A percentile compares a stretch with the other conserved stretches of the same genome.
Evolutionary conservation across 2,888 invertebrate species (phyloP).

Genomic region (Podabrus alpinus): DNA sequence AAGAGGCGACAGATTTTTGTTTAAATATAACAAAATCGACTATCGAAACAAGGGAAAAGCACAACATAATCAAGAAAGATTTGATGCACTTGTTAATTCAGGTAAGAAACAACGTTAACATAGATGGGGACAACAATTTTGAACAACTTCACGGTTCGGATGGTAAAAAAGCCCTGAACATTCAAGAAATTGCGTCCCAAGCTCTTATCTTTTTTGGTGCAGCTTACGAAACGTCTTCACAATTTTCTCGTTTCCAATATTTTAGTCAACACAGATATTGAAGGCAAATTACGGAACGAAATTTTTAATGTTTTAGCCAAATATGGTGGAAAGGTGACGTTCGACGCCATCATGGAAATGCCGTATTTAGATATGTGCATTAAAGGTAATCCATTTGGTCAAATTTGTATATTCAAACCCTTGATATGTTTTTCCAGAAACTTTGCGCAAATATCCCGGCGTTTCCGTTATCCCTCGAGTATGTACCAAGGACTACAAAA

Average conservation of each 20-base stretch:
- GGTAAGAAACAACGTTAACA: neutral
- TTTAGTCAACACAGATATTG: slow-evolving; percentile 55
- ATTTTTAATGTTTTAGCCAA: slow-evolving; percentile 49
- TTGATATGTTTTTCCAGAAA: neutral
- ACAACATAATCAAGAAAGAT: slow-evolving; percentile 2
- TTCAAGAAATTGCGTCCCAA: slow-evolving; percentile 36
- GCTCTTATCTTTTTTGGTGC: slow-evolving; percentile 43
- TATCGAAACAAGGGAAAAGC: neutral
- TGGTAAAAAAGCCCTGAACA: slow-evolving; percentile 3
- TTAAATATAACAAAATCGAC: slow-evolving; percentile 1
- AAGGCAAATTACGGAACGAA: slow-evolving; percentile 54
- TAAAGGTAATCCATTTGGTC: slow-evolving; percentile 35
- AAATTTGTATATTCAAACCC: neutral
- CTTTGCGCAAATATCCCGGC: slow-evolving; percentile 40
- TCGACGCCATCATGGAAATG: slow-evolving; percentile 57
- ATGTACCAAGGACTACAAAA: slow-evolving; percentile 39
- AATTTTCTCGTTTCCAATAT: slow-evolving; percentile 58
- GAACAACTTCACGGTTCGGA: neutral
- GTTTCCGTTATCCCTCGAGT: slow-evolving; percentile 38
- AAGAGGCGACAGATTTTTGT: neutral
- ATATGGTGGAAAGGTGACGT: slow-evolving; percentile 53
- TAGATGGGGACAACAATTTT: neutral
- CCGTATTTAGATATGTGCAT: slow-evolving; percentile 57
- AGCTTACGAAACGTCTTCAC: slow-evolving; percentile 52
- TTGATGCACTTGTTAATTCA: slow-evolving; percentile 9